Base-by-base conservation (phyloP, 2,113 vertebrate genomes). In the Peromyscus californicus region DNA sequence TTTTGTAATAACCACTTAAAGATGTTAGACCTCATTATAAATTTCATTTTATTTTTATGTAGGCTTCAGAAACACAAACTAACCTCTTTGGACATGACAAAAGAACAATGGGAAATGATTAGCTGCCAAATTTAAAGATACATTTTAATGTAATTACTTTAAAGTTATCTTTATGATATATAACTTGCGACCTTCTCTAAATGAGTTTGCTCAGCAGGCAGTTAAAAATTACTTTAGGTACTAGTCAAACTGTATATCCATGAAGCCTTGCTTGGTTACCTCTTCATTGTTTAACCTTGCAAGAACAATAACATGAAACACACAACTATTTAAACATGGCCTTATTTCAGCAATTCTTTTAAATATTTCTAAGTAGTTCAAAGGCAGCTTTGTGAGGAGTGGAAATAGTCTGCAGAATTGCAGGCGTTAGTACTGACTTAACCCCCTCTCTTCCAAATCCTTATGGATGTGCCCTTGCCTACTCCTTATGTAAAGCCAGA, bases 201-300 rank as follows among this genome's bases (percentile, higher is more conserved):
- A 22, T 63, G 48, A 84, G 70, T 88, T 84, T 94, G 45, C 65
- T 95, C 6, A 92, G 22, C 42, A 75, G 69, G 63, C 59, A 93
- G 91, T 85, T 72, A 82, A 94, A 65, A 96, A 84, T 84, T 93
- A 94, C 90, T 93, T 24, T 54, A 82, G 80, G 21, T 90, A 72
- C 54, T 48, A 93, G 33, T 80, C 78, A 93, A 67, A 36, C 29
- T 94, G n/a, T 63, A 10, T 87, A 79, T 72, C 61, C 91, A 90
- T 89, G 70, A 91, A 90, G 67, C n/a, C 61, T 89, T 91, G 72
- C 61, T 89, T 91, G 72, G 21, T 72, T 84, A 57, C 21, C 24
- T 80, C 63, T 90, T 65, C 42, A 84, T 13, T 75, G 87, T 95
- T 97, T 97, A 90, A 92, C 42, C 51, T 78, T 96, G 45, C 42